phyloP scores from a whole-genome alignment of 2,113 vertebrate species.

The Monarcha castaneiventris region DNA sequence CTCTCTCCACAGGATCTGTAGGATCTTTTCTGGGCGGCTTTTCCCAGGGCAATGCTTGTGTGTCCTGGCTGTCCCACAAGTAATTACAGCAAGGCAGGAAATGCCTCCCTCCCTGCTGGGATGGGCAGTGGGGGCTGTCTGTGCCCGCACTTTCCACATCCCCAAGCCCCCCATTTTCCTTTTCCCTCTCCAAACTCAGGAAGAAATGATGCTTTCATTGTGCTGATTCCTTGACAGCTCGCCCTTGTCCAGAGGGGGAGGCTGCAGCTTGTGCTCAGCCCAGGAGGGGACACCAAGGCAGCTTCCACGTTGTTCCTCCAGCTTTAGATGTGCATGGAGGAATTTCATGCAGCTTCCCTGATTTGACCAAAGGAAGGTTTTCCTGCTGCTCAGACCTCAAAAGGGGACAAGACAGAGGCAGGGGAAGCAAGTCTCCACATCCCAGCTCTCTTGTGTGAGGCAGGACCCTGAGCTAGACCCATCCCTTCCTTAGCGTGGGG shows the following conservation, averaged over 20 bases:
- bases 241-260: background rate
- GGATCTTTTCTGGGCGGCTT: background rate
- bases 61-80: background rate
- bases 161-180: background rate
- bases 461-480: background rate
- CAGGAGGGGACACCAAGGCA: background rate
- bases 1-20: background rate
- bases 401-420: background rate
- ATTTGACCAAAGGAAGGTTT: background rate
- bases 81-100: background rate
- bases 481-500: rapidly evolving
- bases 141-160: background rate
- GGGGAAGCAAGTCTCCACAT: background rate
- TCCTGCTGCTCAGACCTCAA: background rate
- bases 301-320: rapidly evolving
- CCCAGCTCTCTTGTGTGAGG: background rate
- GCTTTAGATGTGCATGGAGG: background rate
- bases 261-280: background rate
- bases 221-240: background rate
- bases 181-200: background rate
- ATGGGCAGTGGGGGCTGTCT: rapidly evolving
- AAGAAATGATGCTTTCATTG: background rate
- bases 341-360: background rate
- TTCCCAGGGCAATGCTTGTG: background rate
- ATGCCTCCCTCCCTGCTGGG: background rate